These are phyloP conservation scores for Cromileptes altivelis DNA, from an alignment of 2,113 vertebrate genomes.

Conservation along the genomic window DNA sequence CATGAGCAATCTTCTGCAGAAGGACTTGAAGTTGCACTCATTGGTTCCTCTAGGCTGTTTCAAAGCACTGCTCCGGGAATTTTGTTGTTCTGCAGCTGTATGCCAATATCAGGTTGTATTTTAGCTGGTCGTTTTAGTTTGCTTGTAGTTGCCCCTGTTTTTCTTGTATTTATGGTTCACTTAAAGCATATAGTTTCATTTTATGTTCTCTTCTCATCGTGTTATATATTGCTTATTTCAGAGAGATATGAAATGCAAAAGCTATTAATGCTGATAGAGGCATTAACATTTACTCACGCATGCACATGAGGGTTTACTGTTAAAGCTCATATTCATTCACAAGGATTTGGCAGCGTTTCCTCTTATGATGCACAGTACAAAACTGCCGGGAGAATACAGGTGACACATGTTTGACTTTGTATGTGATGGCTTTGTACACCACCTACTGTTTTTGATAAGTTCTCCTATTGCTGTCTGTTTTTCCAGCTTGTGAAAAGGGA, in stretches of 20 bases:
- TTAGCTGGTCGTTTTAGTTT: too few species aligned
- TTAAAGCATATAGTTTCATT: too few species aligned
- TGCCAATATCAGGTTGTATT: too few species aligned
- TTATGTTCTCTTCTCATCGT: too few species aligned
- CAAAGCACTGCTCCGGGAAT: too few species aligned
- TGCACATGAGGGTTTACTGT: neutral
- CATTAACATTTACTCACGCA: neutral
- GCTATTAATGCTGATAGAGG: neutral
- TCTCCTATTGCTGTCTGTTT: neutral
- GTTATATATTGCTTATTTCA: too few species aligned
- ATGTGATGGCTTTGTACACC: neutral
- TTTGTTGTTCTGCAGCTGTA: too few species aligned
- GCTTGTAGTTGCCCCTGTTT: too few species aligned
- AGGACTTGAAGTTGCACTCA: too few species aligned
- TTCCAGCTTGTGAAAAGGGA: conserved; percentile 92
- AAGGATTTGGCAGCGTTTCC: neutral
- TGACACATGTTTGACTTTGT: neutral
- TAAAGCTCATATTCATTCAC: neutral
- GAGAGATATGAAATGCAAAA: neutral
- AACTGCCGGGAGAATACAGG: neutral
- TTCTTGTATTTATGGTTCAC: too few species aligned
- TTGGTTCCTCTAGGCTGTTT: too few species aligned
- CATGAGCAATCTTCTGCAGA: too few species aligned
- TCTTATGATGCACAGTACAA: neutral
- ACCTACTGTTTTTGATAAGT: neutral